Evolutionary conservation across 2,113 vertebrate genomes (phyloP).

Genomic region (Urocitellus parryii): DNA sequence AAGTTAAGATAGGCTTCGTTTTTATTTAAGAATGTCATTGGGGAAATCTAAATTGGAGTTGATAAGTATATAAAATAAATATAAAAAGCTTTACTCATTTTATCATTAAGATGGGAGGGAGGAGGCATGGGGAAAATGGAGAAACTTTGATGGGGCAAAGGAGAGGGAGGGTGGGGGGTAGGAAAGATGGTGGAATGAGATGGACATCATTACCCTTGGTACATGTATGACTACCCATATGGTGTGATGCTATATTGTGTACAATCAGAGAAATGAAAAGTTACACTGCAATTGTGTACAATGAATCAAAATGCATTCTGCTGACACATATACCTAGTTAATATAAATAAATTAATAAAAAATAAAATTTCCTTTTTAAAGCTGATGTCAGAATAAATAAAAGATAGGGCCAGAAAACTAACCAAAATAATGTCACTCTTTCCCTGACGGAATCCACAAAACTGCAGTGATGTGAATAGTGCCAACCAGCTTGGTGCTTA

Average conservation of each 20-base stretch:
- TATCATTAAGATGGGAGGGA: neutral
- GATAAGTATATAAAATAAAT: conserved; percentile 14
- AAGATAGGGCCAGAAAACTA: neutral
- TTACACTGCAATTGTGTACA: no score
- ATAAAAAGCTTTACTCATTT: neutral
- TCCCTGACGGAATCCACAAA: neutral
- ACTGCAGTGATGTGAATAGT: accelerated
- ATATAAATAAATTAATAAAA: conserved; percentile 1
- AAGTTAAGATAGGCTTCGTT: conserved; percentile 26
- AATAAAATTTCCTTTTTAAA: neutral
- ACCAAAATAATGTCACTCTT: neutral
- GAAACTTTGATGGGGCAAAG: no score
- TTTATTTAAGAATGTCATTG: neutral
- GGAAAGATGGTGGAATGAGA: no score
- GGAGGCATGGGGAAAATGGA: no score
- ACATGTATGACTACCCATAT: no score
- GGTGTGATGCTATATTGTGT: no score
- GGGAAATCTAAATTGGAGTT: neutral
- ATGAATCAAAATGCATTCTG: no score
- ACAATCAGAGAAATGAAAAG: no score
- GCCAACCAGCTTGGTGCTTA: neutral
- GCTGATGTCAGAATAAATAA: neutral
- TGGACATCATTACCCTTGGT: no score
- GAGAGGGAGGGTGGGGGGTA: no score
- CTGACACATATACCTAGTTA: no score